Conservation (phyloP, 2,888 invertebrate genomes). For the Lissocephala sabroskyi region DNA sequence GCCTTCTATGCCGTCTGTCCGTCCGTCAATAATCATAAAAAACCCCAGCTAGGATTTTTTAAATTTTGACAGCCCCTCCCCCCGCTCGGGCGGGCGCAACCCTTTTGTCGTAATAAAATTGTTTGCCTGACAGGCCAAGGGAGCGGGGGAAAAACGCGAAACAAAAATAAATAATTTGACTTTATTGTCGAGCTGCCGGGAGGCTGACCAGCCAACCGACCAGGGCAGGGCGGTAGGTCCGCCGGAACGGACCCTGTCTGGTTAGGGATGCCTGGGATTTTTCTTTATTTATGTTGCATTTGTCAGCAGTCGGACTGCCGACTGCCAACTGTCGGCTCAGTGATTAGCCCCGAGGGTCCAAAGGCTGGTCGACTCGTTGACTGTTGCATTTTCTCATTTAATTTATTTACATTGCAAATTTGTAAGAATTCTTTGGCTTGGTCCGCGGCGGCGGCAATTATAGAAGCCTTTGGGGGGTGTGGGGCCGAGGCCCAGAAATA, state of each 20-base stretch:
- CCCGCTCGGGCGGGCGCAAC: too few relatives aligned
- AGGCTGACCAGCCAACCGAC: too few relatives aligned
- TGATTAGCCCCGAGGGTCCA: neutral
- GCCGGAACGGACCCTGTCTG: too few relatives aligned
- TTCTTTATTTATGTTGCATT: conserved; percentile 18
- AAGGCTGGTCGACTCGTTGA: neutral
- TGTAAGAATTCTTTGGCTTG: too few relatives aligned
- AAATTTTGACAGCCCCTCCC: conserved; percentile 40
- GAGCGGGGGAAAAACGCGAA: conserved; percentile 37
- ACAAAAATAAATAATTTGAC: conserved; percentile 49
- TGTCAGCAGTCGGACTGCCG: conserved; percentile 19
- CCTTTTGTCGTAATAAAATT: neutral
- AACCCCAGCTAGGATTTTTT: conserved; percentile 41
- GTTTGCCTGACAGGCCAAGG: conserved; percentile 46
- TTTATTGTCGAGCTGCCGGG: conserved; percentile 39
- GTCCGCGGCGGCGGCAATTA: too few relatives aligned
- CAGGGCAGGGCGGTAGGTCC: too few relatives aligned
- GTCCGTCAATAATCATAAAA: conserved; percentile 58
- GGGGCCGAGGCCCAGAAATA: too few relatives aligned
- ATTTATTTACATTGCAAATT: neutral
- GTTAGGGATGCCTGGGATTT: conserved; percentile 1
- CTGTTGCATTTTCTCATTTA: neutral
- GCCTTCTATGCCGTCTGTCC: conserved; percentile 3
- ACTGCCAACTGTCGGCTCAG: too few relatives aligned
- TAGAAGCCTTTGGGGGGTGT: too few relatives aligned